Base-by-base conservation (phyloP, 2,113 vertebrate genomes). In the Ictidomys tridecemlineatus region DNA sequence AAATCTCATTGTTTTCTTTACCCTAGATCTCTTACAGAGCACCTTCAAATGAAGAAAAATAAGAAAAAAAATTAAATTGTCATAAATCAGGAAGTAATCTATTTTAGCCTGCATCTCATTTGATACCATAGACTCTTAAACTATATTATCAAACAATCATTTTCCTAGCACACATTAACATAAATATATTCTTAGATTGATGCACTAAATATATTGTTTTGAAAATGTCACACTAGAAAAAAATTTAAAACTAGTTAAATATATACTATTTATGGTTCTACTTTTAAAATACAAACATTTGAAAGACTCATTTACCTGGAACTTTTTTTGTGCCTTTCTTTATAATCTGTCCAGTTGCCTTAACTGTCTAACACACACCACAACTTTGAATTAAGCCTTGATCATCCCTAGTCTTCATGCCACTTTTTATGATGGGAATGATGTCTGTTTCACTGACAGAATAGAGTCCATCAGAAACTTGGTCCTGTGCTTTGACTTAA, bases 61-160 rank as follows among this genome's bases (percentile, higher is more conserved):
- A 70, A 91, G 20, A 92, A 87, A 58, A 92, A 58, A 22, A 16
- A 80, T 80, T 45, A 39, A 78, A 82, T 37, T 83, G 2, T 34
- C 30, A 74, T 48, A 84, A 67, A n/a, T 73, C n/a, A 69, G 45
- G 72, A 61, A 58, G 10, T 34, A 83, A 86, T 83, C 14, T 70
- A 32, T 12, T 80, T 74, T 69, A 42, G 4, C 26, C 9, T 86
- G 30, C 76, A 88, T 77, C 51, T n/a, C 8, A 14, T 24, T 24
- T 24, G 61, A 28, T 17, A 2, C 17, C 37, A 26, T 65, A 95
- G 89, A 61, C 1, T 72, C 51, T 22, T 85, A 48, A 89, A 37
- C 0, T 69, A 30, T 0, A 72, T 70, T 63, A 48, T 76, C 24
- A 92, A 67, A 34, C 3, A 30, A 73, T 5, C 2, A 17, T 45